Evolutionary conservation across 2,113 vertebrate genomes (phyloP), one percentile per base, ranked within the genome.

Genomic region (Climacteris rufus): DNA sequence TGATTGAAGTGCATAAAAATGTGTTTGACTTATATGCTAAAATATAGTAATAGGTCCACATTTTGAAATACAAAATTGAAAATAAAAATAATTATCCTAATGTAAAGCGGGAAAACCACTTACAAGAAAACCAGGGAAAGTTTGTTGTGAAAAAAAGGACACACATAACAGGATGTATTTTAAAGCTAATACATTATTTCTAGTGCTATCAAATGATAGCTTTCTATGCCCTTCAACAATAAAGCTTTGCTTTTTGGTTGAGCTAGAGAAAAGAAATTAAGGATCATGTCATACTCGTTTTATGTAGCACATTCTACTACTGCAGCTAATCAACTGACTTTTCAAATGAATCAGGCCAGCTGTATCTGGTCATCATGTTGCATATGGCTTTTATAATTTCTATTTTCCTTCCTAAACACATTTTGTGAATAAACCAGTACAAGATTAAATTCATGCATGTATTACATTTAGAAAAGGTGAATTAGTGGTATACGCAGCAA

Each of bases 381-480:
- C 65, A 70, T 75, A 79, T 87, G 30, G 69, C 74, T 97, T 83
- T 68, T 84, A 60, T 75, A 2, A 81, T 69, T 87, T 92, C 19
- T 87, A 22, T 93, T 72, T 90, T 92, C n/a, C 35, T 64, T 88
- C 47, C 23, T 88, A 87, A 86, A 80, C 23, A 66, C 21, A 85
- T 86, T 79, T 70, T 76, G 52, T 69, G 60, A 91, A 87, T 77
- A 63, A 86, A 77, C 27, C 20, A 65, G n/a, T 74, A 63, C 18
- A 59, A 79, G 31, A 70, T 61, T 61, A 91, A 86, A 94, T 93
- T 72, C 54, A 63, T 68, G 44, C 14, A 1, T 39, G 39, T 56
- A 78, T 45, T 92, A 86, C 44, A 71, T 87, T 92, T 76, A 94
- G 69, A 93, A 94, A 97, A 95, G 74, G 50, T 77, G 95, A 93